These are phyloP conservation scores for Orthosia cruda DNA, from an alignment of 2,888 invertebrate genomes.

Conservation along the genomic window DNA sequence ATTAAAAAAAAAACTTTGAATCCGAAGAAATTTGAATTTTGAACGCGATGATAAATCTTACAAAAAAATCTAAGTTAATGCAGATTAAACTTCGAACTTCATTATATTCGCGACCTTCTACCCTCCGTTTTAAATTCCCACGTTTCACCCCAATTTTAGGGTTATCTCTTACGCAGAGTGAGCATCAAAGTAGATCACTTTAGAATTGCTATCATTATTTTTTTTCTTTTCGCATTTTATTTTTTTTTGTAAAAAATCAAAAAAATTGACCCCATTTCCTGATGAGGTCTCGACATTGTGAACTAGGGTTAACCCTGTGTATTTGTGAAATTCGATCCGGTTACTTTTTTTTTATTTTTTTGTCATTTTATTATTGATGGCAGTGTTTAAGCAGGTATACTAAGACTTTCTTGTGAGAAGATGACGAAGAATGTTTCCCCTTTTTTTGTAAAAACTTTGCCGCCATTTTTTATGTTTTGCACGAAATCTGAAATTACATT, in stretches of 20 bases:
- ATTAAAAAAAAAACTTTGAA: slow-evolving; percentile 54
- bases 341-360: slow-evolving; percentile 71
- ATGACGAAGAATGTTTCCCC: slow-evolving; percentile 55
- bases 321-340: slow-evolving; percentile 89
- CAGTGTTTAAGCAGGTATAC: slow-evolving; percentile 64
- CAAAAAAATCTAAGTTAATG: slow-evolving; percentile 70
- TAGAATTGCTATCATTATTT: slow-evolving; percentile 84
- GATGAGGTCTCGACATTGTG: slow-evolving; percentile 90
- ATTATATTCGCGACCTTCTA: slow-evolving; percentile 78
- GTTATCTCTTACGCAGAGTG: slow-evolving; percentile 84
- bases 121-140: slow-evolving; percentile 76
- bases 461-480: neutral
- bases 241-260: slow-evolving; percentile 72
- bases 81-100: slow-evolving; percentile 82
- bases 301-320: slow-evolving; percentile 87
- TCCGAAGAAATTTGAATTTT: slow-evolving; percentile 56
- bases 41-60: slow-evolving; percentile 53
- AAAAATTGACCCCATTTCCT: slow-evolving; percentile 87
- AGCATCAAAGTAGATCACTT: slow-evolving; percentile 86
- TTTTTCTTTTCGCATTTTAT: slow-evolving; percentile 70
- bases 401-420: slow-evolving; percentile 80
- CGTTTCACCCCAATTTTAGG: slow-evolving; percentile 89
- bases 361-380: slow-evolving; percentile 63
- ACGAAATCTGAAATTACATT: neutral
- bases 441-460: neutral